phyloP scores from a whole-genome alignment of 2,888 invertebrate species.

The Nemotelus nigrinus region DNA sequence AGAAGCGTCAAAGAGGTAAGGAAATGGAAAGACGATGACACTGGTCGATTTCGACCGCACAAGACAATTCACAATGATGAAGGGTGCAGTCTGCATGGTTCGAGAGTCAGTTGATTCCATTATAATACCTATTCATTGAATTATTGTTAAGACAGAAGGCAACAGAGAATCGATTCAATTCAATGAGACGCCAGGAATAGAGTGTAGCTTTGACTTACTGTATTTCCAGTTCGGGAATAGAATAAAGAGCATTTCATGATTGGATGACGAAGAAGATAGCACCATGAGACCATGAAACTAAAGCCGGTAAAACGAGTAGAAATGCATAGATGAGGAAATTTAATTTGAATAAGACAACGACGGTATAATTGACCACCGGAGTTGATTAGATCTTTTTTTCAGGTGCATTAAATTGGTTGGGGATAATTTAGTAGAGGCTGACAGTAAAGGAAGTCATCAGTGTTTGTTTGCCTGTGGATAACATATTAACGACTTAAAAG shows the following conservation, averaged over 20 bases:
- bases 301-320: background rate
- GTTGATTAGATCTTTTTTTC: constrained; percentile 23
- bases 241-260: background rate
- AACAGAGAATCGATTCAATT: constrained; percentile 24
- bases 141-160: constrained; percentile 35
- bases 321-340: constrained; percentile 8
- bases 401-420: too few species aligned
- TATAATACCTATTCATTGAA: constrained; percentile 40
- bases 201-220: too few species aligned
- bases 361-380: constrained; percentile 24
- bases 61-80: constrained; percentile 6
- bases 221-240: constrained; percentile 4
- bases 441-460: too few species aligned
- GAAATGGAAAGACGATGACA: background rate
- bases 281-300: background rate
- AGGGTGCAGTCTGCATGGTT: background rate
- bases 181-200: constrained; percentile 1
- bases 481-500: too few species aligned
- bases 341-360: constrained; percentile 8
- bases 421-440: too few species aligned
- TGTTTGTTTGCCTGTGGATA: too few species aligned
- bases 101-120: constrained; percentile 18
- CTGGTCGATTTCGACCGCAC: background rate
- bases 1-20: background rate
- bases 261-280: background rate